These are phyloP conservation scores for Lepus oiostolus DNA, from an alignment of 2,797 vertebrate species.

Conservation along the genomic window DNA sequence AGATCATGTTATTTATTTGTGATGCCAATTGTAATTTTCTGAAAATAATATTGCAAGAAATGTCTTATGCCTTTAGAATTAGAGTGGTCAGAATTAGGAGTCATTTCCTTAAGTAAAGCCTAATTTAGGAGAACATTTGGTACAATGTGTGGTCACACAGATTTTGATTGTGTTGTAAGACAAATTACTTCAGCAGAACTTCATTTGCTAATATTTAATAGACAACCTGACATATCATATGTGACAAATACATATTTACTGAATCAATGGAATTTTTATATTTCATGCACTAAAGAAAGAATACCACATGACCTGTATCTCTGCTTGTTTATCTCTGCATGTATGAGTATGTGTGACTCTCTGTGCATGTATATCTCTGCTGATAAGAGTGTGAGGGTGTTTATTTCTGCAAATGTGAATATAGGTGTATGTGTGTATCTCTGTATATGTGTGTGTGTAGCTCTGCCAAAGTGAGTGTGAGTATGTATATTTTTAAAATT, in stretches of 20 bases:
- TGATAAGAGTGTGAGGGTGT: background rate
- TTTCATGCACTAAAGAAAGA: background rate
- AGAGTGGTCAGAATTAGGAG: background rate
- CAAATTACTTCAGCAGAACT: background rate
- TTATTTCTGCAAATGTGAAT: background rate
- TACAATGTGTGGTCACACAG: background rate
- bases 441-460: background rate
- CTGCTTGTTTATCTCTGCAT: background rate
- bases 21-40: background rate
- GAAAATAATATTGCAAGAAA: background rate
- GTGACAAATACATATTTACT: background rate
- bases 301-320: background rate
- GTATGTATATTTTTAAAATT: background rate
- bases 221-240: background rate
- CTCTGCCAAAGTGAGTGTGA: background rate
- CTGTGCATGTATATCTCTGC: background rate
- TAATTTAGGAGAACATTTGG: constrained; percentile 22
- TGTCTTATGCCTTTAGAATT: background rate
- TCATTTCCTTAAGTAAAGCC: background rate
- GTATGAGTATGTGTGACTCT: background rate
- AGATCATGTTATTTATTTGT: background rate
- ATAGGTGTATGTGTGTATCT: background rate
- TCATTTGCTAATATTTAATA: background rate
- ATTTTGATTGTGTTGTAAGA: constrained; percentile 29
- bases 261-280: background rate